These are phyloP conservation scores for Colletes collaris DNA, from an alignment of 2,888 invertebrate genomes.

Conservation along the genomic window DNA sequence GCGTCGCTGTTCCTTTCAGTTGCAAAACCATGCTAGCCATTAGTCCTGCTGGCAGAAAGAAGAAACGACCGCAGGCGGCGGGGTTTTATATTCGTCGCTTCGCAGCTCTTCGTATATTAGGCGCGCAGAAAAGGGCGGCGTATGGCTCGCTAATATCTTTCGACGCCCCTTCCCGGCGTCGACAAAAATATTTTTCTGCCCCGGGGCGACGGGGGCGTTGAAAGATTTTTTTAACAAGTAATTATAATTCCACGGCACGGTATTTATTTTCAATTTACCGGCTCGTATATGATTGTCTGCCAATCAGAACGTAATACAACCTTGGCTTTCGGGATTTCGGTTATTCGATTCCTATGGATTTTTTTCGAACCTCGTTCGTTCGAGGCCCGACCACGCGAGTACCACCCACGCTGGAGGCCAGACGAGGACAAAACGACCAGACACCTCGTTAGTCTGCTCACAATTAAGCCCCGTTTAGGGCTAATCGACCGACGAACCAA, in stretches of 20 bases:
- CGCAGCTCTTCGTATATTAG: constrained; percentile 56
- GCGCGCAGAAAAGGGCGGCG: constrained; percentile 54
- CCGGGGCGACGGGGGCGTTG: constrained; percentile 52
- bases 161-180: constrained; percentile 42
- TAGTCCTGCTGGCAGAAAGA: constrained; percentile 59
- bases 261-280: constrained; percentile 56
- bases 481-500: not conserved
- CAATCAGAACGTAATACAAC: constrained; percentile 18
- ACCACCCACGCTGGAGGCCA: not conserved
- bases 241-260: constrained; percentile 43
- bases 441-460: not conserved
- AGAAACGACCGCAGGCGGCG: constrained; percentile 52
- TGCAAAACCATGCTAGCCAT: constrained; percentile 66
- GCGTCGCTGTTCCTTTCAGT: constrained; percentile 59
- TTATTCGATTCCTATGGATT: not conserved
- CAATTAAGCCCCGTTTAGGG: not conserved
- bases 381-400: no score
- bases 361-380: constrained; percentile 1
- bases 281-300: constrained; percentile 30
- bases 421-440: not conserved
- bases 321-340: constrained; percentile 24
- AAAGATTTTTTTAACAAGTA: constrained; percentile 44
- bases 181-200: constrained; percentile 57
- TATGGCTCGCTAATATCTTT: constrained; percentile 62
- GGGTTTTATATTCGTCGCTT: constrained; percentile 69